Conservation (phyloP, 1,140 invertebrate species). For the Cydia fagiglandana region DNA sequence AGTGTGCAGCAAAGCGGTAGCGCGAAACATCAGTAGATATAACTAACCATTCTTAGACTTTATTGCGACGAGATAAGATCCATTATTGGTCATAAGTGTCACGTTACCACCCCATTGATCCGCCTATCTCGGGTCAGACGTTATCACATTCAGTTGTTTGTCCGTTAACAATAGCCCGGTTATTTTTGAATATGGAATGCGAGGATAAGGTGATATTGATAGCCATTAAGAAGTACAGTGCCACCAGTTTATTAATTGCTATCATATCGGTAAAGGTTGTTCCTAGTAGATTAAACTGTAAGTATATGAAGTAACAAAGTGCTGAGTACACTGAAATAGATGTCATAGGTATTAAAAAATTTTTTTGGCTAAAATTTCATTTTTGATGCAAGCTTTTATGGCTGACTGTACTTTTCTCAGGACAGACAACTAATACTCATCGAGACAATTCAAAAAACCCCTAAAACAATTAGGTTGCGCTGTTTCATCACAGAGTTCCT, state of each 20-base stretch:
- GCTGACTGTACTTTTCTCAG: too few relatives aligned
- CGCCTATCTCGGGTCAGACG: not conserved
- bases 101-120: constrained; percentile 9
- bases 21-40: not conserved
- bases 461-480: too few relatives aligned
- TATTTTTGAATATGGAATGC: constrained; percentile 8
- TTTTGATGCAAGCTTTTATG: too few relatives aligned
- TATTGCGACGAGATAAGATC: not conserved
- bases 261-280: not conserved
- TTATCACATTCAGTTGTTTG: constrained; percentile 5
- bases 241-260: constrained; percentile 2
- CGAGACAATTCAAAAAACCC: too few relatives aligned
- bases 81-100: not conserved
- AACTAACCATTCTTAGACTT: not conserved
- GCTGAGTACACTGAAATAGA: too few relatives aligned
- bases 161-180: constrained; percentile 15
- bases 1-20: not conserved
- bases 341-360: too few relatives aligned
- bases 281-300: not conserved
- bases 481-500: too few relatives aligned
- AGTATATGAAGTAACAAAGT: not conserved
- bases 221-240: not conserved
- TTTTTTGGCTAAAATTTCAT: too few relatives aligned
- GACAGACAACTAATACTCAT: too few relatives aligned
- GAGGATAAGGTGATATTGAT: not conserved